phyloP scores from a whole-genome alignment of 2,888 invertebrate species.

The Elysia crispata region DNA sequence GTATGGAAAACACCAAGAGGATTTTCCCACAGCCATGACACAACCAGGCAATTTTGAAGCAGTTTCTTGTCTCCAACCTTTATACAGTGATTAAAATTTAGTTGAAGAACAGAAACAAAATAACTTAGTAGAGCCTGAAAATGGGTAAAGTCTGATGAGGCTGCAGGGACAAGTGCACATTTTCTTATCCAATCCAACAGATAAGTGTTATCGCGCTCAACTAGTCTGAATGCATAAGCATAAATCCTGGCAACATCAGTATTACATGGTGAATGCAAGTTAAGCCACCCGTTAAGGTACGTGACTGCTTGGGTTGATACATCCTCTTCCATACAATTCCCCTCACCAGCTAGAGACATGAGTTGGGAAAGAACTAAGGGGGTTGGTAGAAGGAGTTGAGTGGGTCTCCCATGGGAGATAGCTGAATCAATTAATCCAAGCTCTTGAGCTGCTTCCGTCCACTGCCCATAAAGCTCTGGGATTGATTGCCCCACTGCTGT shows the following conservation, averaged over 20 bases:
- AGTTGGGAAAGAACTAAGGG: constrained; percentile 23
- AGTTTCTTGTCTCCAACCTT: constrained; percentile 27
- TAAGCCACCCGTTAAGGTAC: constrained; percentile 56
- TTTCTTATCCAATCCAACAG: constrained; percentile 21
- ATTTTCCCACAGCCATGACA: constrained; percentile 62
- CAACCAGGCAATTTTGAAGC: constrained; percentile 52
- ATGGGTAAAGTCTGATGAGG: too few species aligned
- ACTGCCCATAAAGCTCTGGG: constrained; percentile 28
- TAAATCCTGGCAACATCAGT: constrained; percentile 1
- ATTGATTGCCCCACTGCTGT: not conserved
- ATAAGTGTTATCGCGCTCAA: not conserved
- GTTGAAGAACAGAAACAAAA: constrained; percentile 53
- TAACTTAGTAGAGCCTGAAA: constrained; percentile 46
- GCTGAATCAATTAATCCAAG: constrained; percentile 20
- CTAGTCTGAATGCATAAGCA: constrained; percentile 28
- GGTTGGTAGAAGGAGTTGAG: not conserved
- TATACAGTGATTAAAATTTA: constrained; percentile 49
- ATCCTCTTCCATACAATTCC: not conserved
- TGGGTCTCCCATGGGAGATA: constrained; percentile 27
- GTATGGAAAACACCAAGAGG: constrained; percentile 57
- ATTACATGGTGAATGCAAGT: constrained; percentile 58
- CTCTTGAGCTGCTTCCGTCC: constrained; percentile 39
- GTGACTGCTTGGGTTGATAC: constrained; percentile 51
- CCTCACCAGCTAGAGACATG: constrained; percentile 1
- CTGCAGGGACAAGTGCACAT: not conserved